Evolutionary conservation across 2,888 invertebrate species (phyloP), one percentile per base, ranked within the genome.

Genomic region (Andricus curvator): DNA sequence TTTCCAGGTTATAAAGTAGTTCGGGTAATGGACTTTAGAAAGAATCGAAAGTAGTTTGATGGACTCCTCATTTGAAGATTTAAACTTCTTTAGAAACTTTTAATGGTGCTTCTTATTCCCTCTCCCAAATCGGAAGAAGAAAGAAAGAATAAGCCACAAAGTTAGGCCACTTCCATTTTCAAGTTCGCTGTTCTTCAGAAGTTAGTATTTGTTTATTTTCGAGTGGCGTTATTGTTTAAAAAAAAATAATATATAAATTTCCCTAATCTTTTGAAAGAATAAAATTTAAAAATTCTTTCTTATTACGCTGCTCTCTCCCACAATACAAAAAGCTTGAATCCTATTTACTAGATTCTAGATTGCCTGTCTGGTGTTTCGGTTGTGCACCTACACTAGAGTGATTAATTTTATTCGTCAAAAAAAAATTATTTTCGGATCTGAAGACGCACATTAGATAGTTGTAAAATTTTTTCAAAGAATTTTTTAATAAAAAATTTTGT

Each of bases 31-130:
- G 33, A 37, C 33, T 56, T 74, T 3, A 13, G 22, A 74, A 56
- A 74, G 56, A 51, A 74, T 74, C 74, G n/a, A 60, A 74, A 74
- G 74, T 56, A 74, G 56, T 60, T 60, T 74, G 37, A 56, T 74
- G 74, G 22, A 51, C 56, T 56, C 56, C 51, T 74, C 51, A 74
- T 74, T 56, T 37, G 74, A 56, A 37, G 56, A 60, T 60, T 33
- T n/a, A 20, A 15, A 4, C 48, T 68, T 29, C 37, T 9, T 33
- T 2, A n/a, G 33, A 74, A 74, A 74, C 56, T 74, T 74, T 74
- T 74, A 74, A 56, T 74, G 74, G 33, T 33, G 33, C 56, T 20
- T 56, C 60, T 37, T 74, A 74, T 60, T 22, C 29, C 56, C 74
- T 37, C 33, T 33, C 20, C n/a, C 33, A n/a, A 56, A 11, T 29